These are phyloP conservation scores for Neelides folsomi DNA, from an alignment of 2,888 invertebrate genomes.

Conservation along the genomic window DNA sequence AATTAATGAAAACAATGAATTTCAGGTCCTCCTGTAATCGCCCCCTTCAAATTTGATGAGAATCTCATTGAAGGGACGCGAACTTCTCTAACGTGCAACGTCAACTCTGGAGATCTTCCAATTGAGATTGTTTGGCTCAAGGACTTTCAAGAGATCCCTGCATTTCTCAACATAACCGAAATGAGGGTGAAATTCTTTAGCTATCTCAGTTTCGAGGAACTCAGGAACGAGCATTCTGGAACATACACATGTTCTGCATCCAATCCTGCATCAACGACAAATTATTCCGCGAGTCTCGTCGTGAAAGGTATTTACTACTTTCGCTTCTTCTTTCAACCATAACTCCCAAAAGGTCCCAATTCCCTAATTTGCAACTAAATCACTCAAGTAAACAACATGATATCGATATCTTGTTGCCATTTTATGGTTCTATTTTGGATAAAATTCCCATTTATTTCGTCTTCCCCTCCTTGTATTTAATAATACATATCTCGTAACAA, in stretches of 20 bases:
- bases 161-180: conserved; percentile 22
- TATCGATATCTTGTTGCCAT: no score
- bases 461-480: no score
- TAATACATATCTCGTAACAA: no score
- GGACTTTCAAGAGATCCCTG: conserved; percentile 17
- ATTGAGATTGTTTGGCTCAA: conserved; percentile 30
- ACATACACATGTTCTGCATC: conserved; percentile 38
- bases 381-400: no score
- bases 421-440: background rate
- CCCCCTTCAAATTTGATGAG: conserved; percentile 29
- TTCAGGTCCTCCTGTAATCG: conserved; percentile 32
- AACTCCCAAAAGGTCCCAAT: no score
- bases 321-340: no score
- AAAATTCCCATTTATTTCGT: conserved; percentile 5
- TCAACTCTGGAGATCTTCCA: conserved; percentile 28
- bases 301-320: conserved; percentile 36
- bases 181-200: conserved; percentile 26
- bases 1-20: no score
- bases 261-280: conserved; percentile 31
- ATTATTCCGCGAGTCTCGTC: conserved; percentile 35
- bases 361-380: background rate
- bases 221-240: conserved; percentile 36
- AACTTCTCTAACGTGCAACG: conserved; percentile 27
- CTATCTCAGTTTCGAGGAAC: conserved; percentile 27
- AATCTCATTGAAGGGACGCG: conserved; percentile 30